Evolutionary conservation across 2,113 vertebrate genomes (phyloP).

Genomic region (Spea multiplicata): DNA sequence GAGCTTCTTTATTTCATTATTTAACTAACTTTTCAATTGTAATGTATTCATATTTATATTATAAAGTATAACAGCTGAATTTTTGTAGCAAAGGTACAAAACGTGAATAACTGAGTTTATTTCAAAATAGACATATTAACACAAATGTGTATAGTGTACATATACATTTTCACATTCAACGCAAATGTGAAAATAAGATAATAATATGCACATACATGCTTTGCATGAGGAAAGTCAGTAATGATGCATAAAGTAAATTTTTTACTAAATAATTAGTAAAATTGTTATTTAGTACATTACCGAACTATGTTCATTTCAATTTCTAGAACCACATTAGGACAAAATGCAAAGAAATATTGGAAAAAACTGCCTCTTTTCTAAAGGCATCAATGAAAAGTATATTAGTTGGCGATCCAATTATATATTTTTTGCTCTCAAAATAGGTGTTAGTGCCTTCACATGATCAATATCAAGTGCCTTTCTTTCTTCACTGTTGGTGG

Average conservation of each 20-base stretch:
- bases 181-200: no score
- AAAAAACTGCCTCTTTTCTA: conserved; percentile 25
- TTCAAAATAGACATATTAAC: neutral
- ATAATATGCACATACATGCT: neutral
- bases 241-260: conserved; percentile 17
- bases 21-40: neutral
- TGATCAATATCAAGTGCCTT: no score
- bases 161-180: neutral
- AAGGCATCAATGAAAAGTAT: conserved; percentile 13
- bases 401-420: conserved; percentile 23
- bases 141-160: neutral
- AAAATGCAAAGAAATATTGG: conserved; percentile 21
- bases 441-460: no score
- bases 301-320: neutral
- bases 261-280: no score
- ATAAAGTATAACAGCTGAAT: neutral
- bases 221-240: conserved; percentile 1
- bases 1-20: neutral
- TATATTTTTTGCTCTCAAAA: no score
- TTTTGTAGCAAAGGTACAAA: neutral
- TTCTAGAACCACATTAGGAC: conserved; percentile 3
- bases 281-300: conserved; percentile 17
- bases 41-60: neutral
- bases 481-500: no score
- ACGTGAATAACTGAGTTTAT: neutral